phyloP scores from a whole-genome alignment of 2,113 vertebrate species.

The Columba janthina region DNA sequence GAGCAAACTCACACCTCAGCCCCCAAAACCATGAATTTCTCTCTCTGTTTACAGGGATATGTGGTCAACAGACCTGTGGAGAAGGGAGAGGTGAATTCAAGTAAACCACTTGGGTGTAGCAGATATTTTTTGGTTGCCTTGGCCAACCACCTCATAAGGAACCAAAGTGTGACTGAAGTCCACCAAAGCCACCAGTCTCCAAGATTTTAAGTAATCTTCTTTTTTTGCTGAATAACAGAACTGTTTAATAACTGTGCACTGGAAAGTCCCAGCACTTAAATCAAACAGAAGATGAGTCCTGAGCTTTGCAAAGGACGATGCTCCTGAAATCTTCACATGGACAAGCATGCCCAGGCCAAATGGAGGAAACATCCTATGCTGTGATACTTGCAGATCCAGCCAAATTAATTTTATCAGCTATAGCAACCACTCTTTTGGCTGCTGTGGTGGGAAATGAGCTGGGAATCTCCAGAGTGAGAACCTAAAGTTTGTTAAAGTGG shows the following conservation, averaged over 20 bases:
- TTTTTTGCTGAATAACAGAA: neutral
- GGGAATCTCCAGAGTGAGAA: neutral
- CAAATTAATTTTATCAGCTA: neutral
- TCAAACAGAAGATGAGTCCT: neutral
- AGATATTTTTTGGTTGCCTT: neutral
- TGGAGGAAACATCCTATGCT: neutral
- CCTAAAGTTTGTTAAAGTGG: neutral
- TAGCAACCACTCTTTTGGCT: neutral
- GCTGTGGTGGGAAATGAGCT: neutral
- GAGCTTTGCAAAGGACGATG: neutral
- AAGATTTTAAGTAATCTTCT: neutral
- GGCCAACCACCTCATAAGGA: neutral
- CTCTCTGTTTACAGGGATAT: neutral
- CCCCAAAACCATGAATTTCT: neutral
- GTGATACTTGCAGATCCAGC: neutral
- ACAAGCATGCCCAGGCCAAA: neutral
- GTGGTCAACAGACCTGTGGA: neutral
- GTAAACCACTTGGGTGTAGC: neutral
- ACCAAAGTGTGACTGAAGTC: neutral
- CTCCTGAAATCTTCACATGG: neutral
- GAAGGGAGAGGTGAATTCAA: neutral
- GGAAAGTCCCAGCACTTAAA: neutral
- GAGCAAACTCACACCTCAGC: neutral
- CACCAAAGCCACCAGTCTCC: neutral
- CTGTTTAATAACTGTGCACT: neutral